Conservation (phyloP, 2,797 vertebrate genomes). For the Silurus aristotelis region DNA sequence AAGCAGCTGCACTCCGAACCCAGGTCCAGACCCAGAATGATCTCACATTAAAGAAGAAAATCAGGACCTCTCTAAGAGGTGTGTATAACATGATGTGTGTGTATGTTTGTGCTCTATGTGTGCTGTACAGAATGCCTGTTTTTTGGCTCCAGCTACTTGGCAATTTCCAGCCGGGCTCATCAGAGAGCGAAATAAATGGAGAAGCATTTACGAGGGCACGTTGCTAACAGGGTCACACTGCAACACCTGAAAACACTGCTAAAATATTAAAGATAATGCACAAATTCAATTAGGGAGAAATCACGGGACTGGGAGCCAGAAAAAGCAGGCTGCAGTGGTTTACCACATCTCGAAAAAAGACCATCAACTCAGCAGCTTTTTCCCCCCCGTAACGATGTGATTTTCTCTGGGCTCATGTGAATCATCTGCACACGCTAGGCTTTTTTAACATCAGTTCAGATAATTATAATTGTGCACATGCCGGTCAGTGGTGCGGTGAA, state of each 20-base stretch:
- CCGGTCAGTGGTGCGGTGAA: neutral
- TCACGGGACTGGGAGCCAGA: neutral
- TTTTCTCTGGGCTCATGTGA: constrained; percentile 8
- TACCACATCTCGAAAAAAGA: constrained; percentile 16
- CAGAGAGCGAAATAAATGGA: constrained; percentile 57
- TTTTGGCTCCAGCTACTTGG: constrained; percentile 44
- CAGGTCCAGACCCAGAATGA: constrained; percentile 31
- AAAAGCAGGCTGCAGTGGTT: constrained; percentile 6
- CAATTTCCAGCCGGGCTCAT: constrained; percentile 42
- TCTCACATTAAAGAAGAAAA: constrained; percentile 34
- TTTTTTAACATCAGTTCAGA: constrained; percentile 9
- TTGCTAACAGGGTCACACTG: constrained; percentile 55
- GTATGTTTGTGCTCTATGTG: neutral
- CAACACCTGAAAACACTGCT: constrained; percentile 57
- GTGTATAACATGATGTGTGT: constrained; percentile 19
- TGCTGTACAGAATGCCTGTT: constrained; percentile 24
- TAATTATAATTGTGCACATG: neutral
- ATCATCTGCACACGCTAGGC: neutral
- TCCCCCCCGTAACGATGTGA: neutral
- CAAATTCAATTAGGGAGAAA: constrained; percentile 37
- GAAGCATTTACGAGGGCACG: constrained; percentile 57
- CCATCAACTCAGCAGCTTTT: constrained; percentile 23
- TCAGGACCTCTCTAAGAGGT: constrained; percentile 16
- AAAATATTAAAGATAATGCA: constrained; percentile 68
- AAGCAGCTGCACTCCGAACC: constrained; percentile 42